Conservation (phyloP, 2,113 vertebrate genomes). For the Lepus europaeus region DNA sequence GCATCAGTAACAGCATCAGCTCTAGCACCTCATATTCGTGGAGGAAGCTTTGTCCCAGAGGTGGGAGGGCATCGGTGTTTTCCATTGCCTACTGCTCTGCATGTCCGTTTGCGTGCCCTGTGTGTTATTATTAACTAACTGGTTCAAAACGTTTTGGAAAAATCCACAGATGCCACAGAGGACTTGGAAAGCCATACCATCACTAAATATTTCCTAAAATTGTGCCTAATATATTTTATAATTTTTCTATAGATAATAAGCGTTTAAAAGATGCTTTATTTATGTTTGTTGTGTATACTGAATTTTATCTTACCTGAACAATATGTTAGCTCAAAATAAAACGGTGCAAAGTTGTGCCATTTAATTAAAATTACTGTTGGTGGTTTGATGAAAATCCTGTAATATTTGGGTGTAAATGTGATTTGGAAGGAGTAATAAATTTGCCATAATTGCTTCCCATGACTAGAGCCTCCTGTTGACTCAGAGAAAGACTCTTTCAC, state of each 20-base stretch:
- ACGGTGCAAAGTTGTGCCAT: neutral
- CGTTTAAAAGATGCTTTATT: neutral
- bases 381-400: constrained; percentile 30
- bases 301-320: constrained; percentile 46
- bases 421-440: neutral
- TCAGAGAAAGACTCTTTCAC: neutral
- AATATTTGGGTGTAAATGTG: constrained; percentile 31
- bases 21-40: neutral
- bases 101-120: neutral
- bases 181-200: neutral
- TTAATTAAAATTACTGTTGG: constrained; percentile 41
- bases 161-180: neutral
- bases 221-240: neutral
- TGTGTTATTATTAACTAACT: neutral
- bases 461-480: neutral
- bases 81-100: neutral
- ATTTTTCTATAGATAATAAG: neutral
- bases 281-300: neutral
- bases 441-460: neutral
- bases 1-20: neutral
- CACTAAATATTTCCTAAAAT: neutral
- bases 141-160: neutral
- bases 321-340: constrained; percentile 32
- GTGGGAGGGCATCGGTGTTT: neutral
- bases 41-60: neutral